Percentiles rank a stretch among this genome's conserved stretches.
Evolutionary conservation across 1,140 invertebrate genomes (phyloP).

Genomic region (Harpegnathos saltator): DNA sequence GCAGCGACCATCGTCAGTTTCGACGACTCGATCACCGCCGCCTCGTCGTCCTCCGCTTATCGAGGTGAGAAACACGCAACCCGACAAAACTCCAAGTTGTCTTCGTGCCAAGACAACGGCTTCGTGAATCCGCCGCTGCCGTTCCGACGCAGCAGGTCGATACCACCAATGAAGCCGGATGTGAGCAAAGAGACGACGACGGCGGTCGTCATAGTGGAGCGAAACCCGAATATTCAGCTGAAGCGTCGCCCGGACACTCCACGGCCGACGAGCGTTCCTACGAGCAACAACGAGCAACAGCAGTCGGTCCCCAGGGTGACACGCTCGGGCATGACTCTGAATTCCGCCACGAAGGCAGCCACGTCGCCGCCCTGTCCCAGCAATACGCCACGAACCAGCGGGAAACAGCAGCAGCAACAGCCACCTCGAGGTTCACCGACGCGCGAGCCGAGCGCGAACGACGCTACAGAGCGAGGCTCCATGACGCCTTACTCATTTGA

Average conservation of each 20-base stretch:
- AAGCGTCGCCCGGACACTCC: slow-evolving; percentile 73
- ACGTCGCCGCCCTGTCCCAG: neutral
- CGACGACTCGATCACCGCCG: neutral
- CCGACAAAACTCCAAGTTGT: slow-evolving; percentile 60
- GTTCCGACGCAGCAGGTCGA: slow-evolving; percentile 64
- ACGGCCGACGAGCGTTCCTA: slow-evolving; percentile 55
- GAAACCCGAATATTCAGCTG: neutral
- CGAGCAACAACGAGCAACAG: slow-evolving; percentile 41
- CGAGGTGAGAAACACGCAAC: slow-evolving; percentile 66
- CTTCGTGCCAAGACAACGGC: slow-evolving; percentile 67
- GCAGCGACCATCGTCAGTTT: neutral
- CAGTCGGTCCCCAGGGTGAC: slow-evolving; percentile 65
- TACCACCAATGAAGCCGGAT: slow-evolving; percentile 64
- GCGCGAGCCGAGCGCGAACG: neutral
- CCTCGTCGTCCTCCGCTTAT: neutral
- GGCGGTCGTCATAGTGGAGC: neutral
- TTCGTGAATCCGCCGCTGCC: slow-evolving; percentile 50
- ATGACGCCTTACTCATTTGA: slow-evolving; percentile 53
- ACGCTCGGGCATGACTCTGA: slow-evolving; percentile 61
- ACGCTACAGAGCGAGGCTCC: neutral
- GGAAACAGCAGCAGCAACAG: neutral
- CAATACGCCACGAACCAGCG: neutral
- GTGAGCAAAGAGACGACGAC: neutral
- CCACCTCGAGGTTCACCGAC: neutral
- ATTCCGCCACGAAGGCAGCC: slow-evolving; percentile 39